Percentiles rank a stretch among this genome's conserved stretches.
Conservation (phyloP, 2,888 invertebrate genomes). For the Eretmocerus hayati region DNA sequence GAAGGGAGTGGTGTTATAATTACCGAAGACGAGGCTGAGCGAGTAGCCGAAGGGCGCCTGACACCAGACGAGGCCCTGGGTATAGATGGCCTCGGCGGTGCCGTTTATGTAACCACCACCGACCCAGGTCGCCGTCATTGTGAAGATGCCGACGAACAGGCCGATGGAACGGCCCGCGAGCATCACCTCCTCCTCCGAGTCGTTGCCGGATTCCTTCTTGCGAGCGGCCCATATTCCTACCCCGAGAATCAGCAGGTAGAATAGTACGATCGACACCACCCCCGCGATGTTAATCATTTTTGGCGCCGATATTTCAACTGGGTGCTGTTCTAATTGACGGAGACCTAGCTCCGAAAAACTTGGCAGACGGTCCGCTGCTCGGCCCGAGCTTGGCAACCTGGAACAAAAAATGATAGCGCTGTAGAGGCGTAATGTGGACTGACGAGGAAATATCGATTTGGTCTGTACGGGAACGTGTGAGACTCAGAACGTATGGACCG, state of each 20-base stretch:
- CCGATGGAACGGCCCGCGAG: slow-evolving; percentile 96
- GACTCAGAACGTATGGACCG: too few relatives aligned
- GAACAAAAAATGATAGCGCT: too few relatives aligned
- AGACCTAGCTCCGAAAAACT: slow-evolving; percentile 40
- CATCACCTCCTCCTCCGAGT: slow-evolving; percentile 97
- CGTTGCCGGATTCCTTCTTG: slow-evolving; percentile 82
- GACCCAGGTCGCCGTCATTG: slow-evolving; percentile 99
- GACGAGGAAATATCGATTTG: too few relatives aligned
- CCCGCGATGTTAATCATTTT: slow-evolving; percentile 89
- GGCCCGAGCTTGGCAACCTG: slow-evolving; percentile 42
- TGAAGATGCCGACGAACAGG: slow-evolving; percentile 94
- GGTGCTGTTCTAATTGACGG: slow-evolving; percentile 41
- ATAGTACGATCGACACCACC: slow-evolving; percentile 87
- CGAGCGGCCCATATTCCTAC: slow-evolving; percentile 97
- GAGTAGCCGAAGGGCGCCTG: slow-evolving; percentile 99
- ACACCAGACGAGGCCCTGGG: slow-evolving; percentile 89
- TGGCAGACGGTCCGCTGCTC: slow-evolving; percentile 39
- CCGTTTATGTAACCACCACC: slow-evolving; percentile 99
- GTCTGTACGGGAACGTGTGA: too few relatives aligned
- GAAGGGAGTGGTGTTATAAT: too few relatives aligned
- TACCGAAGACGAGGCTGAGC: slow-evolving; percentile 88
- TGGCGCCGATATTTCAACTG: slow-evolving; percentile 40
- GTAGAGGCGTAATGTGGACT: too few relatives aligned
- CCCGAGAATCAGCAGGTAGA: slow-evolving; percentile 89
- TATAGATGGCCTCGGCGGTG: slow-evolving; percentile 94